These are phyloP conservation scores for Catharus fuscescens DNA, from an alignment of 2,113 vertebrate genomes.

Conservation along the genomic window DNA sequence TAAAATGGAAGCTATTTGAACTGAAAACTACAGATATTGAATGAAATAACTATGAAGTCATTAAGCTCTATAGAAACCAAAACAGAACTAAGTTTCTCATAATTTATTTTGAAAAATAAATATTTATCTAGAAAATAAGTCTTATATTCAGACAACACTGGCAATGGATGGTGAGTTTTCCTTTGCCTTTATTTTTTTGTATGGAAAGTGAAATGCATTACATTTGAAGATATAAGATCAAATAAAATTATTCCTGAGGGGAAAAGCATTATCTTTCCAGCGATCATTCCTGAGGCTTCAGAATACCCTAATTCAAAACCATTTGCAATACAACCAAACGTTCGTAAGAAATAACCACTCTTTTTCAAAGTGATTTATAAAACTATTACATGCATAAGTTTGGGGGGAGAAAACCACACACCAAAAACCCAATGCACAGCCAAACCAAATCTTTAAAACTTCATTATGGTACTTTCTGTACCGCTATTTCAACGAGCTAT, in stretches of 20 bases:
- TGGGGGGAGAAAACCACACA: accelerated
- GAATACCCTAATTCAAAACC: not conserved
- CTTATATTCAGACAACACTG: not conserved
- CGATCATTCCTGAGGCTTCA: not conserved
- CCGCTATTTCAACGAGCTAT: not conserved
- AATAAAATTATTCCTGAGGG: accelerated
- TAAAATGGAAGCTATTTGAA: not conserved
- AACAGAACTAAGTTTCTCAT: not conserved
- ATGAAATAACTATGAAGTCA: not conserved
- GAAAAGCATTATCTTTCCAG: not conserved
- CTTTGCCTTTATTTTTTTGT: not conserved
- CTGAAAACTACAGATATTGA: not conserved
- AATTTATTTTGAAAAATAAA: not conserved
- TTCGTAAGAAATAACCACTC: not conserved
- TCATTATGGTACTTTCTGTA: not conserved
- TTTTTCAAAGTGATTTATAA: not conserved
- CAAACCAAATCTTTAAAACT: not conserved
- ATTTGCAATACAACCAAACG: not conserved
- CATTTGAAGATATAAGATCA: not conserved
- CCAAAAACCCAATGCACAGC: not conserved
- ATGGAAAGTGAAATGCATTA: not conserved
- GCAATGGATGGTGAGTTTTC: not conserved
- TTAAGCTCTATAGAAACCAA: not conserved
- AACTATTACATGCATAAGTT: accelerated
- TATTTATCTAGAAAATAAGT: not conserved